Percentiles rank a stretch among this genome's conserved stretches.
These are phyloP conservation scores for Masnerella sp. DNA, from an alignment of 2,888 invertebrate species.

Conservation along the genomic window DNA sequence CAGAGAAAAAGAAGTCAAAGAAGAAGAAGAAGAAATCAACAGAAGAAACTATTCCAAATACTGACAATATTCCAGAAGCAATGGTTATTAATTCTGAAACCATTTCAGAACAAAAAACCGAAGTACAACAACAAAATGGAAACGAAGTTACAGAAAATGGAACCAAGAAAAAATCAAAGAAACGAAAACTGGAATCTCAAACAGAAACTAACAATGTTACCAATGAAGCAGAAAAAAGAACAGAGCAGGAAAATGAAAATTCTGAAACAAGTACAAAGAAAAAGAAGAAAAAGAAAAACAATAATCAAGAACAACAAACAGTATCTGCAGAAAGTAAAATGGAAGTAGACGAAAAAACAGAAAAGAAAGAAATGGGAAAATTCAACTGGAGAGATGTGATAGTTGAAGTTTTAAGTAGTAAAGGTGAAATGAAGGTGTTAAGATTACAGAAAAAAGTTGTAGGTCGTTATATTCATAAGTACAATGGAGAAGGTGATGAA, in stretches of 20 bases:
- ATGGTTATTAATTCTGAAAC: too few species aligned
- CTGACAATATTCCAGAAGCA: too few species aligned
- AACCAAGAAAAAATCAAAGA: constrained; percentile 47
- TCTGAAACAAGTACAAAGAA: background rate
- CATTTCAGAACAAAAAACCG: too few species aligned
- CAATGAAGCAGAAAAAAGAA: background rate
- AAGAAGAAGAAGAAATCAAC: constrained; percentile 39
- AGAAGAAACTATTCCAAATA: too few species aligned
- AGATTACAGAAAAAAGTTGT: constrained; percentile 88
- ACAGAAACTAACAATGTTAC: background rate
- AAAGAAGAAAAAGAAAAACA: constrained; percentile 13
- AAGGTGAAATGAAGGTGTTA: constrained; percentile 84
- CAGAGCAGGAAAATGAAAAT: constrained; percentile 8
- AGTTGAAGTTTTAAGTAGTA: constrained; percentile 69
- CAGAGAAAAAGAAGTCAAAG: constrained; percentile 25
- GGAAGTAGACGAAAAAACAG: constrained; percentile 32
- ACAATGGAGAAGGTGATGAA: constrained; percentile 79
- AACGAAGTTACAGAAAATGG: too few species aligned
- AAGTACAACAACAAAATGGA: too few species aligned
- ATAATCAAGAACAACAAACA: constrained; percentile 4
- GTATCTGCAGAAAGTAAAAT: constrained; percentile 3
- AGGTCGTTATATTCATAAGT: constrained; percentile 80
- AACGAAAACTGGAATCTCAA: constrained; percentile 14
- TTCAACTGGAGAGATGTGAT: constrained; percentile 72
- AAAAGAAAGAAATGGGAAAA: constrained; percentile 49